A percentile compares a stretch with the other conserved stretches of the same genome.
These are phyloP conservation scores for Archocentrus centrarchus DNA, from an alignment of 2,113 vertebrate species.

Conservation along the genomic window DNA sequence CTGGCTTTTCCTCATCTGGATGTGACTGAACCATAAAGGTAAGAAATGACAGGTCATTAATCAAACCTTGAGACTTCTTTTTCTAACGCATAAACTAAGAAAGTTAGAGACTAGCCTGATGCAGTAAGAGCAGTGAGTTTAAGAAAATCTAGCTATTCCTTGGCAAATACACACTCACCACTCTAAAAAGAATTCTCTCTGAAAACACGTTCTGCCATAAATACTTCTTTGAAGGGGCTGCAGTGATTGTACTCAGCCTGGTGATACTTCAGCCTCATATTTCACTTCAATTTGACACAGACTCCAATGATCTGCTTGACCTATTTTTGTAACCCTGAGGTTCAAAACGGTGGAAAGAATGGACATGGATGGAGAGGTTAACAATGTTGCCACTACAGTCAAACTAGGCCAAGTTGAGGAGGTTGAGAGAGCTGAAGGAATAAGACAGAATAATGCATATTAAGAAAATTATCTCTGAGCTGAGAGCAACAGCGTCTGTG, in stretches of 20 bases:
- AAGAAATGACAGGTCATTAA: constrained; percentile 46
- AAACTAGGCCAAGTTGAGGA: constrained; percentile 56
- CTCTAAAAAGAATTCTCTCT: constrained; percentile 9
- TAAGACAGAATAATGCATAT: constrained; percentile 54
- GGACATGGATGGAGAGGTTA: constrained; percentile 44
- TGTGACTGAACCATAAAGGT: constrained; percentile 48
- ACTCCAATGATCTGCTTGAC: constrained; percentile 60
- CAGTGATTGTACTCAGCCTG: constrained; percentile 36
- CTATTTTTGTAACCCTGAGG: constrained; percentile 60
- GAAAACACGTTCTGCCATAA: constrained; percentile 33
- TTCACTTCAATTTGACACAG: constrained; percentile 62
- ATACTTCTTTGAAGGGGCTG: constrained; percentile 27
- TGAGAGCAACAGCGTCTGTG: constrained; percentile 38
- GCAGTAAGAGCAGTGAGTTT: neutral
- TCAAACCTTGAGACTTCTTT: constrained; percentile 30
- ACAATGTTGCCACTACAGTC: constrained; percentile 42
- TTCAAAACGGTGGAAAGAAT: constrained; percentile 41
- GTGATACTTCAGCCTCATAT: constrained; percentile 43
- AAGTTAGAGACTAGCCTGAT: constrained; percentile 27
- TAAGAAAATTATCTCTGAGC: constrained; percentile 70
- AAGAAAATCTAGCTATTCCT: constrained; percentile 15
- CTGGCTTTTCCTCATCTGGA: constrained; percentile 31
- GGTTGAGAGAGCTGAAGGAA: constrained; percentile 30
- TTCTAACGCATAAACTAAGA: constrained; percentile 2
- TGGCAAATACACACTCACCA: neutral